Conservation (phyloP, 1,140 invertebrate species). For the Matsumurasca onukii region DNA sequence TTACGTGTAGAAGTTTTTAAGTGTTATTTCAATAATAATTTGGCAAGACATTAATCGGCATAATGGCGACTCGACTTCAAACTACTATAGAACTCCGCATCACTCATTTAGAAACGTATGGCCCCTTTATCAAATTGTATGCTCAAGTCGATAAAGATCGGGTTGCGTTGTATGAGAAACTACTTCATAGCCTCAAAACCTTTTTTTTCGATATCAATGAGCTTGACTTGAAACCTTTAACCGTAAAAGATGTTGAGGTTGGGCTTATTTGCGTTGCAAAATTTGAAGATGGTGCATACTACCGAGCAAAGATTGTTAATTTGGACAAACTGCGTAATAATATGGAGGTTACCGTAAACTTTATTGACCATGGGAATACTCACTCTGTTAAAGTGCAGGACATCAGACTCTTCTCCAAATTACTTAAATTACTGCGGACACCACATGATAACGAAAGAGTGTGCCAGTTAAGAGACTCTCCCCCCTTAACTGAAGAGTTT, state of each 20-base stretch:
- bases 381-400: slow-evolving; percentile 55
- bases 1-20: no score
- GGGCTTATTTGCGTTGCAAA: slow-evolving; percentile 62
- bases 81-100: no score
- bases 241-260: slow-evolving; percentile 48
- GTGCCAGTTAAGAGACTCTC: slow-evolving; percentile 40
- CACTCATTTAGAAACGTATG: slow-evolving; percentile 64
- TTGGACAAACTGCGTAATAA: slow-evolving; percentile 45
- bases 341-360: slow-evolving; percentile 53
- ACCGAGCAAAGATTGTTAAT: slow-evolving; percentile 58
- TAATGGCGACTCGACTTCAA: no score
- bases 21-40: no score
- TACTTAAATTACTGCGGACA: slow-evolving; percentile 35
- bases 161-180: slow-evolving; percentile 55
- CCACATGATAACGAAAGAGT: slow-evolving; percentile 34
- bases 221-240: slow-evolving; percentile 41
- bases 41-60: no score
- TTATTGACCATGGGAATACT: slow-evolving; percentile 70
- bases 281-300: slow-evolving; percentile 63
- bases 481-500: slow-evolving; percentile 58
- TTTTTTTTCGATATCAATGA: slow-evolving; percentile 51
- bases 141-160: slow-evolving; percentile 60
- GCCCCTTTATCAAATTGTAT: slow-evolving; percentile 65
- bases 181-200: slow-evolving; percentile 51
- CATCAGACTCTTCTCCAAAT: slow-evolving; percentile 55